Percentiles rank a stretch among this genome's conserved stretches.
Conservation (phyloP, 2,113 vertebrate genomes). For the Rafetus swinhoei region DNA sequence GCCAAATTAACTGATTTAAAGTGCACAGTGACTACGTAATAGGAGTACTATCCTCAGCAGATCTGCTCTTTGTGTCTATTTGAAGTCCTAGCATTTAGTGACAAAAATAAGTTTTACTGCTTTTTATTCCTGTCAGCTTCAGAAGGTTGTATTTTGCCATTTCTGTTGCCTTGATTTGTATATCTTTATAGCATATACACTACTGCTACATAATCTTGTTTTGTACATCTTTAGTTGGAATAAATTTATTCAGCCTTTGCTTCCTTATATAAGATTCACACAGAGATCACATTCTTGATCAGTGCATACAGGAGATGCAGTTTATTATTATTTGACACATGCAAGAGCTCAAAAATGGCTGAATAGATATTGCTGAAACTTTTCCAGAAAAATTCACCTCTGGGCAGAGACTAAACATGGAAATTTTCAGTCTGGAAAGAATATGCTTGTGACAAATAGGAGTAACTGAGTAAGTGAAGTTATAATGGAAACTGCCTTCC, state of each 20-base stretch:
- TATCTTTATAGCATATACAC: accelerated
- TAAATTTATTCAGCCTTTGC: neutral
- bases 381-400: neutral
- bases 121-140: neutral
- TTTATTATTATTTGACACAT: conserved; percentile 23
- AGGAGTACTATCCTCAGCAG: neutral
- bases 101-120: neutral
- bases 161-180: neutral
- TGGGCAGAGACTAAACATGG: neutral
- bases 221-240: neutral
- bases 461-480: neutral
- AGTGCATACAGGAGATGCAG: accelerated
- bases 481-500: neutral
- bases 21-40: neutral
- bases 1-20: neutral
- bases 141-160: neutral
- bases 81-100: neutral
- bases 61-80: neutral
- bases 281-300: conserved; percentile 1
- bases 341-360: neutral
- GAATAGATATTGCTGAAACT: neutral
- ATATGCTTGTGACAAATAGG: conserved; percentile 3
- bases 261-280: neutral
- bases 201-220: neutral
- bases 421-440: conserved; percentile 9